A percentile compares a stretch with the other conserved stretches of the same genome.
Conservation (phyloP, 2,797 vertebrate species). For the Molossus molossus region DNA sequence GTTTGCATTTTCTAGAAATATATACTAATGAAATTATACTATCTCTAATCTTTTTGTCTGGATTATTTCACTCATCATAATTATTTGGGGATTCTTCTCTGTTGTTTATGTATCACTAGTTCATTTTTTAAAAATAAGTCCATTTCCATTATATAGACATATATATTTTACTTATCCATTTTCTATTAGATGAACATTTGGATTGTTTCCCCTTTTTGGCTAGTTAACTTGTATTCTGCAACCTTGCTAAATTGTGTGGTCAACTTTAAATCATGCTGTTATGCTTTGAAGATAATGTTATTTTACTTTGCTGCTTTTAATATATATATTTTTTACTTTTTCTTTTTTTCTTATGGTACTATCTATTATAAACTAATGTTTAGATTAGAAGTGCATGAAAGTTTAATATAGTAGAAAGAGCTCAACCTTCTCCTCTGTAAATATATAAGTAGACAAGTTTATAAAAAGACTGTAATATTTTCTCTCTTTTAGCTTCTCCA, state of each 20-base stretch:
- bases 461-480: background rate
- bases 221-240: background rate
- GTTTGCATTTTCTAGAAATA: background rate
- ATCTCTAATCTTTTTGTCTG: background rate
- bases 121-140: background rate
- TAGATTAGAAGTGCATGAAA: background rate
- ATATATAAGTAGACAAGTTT: background rate
- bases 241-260: background rate
- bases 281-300: constrained; percentile 11
- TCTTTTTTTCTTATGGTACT: constrained; percentile 8
- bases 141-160: background rate
- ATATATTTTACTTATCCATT: background rate
- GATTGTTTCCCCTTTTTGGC: background rate
- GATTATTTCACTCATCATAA: background rate
- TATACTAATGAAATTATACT: background rate
- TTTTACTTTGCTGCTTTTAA: background rate
- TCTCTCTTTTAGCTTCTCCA: background rate
- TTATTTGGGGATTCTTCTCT: background rate
- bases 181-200: background rate
- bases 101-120: background rate
- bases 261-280: background rate
- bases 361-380: background rate
- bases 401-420: background rate
- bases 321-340: background rate
- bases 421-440: background rate